These are phyloP conservation scores for Neodiprion pinetum DNA, from an alignment of 1,140 invertebrate species.

Conservation along the genomic window DNA sequence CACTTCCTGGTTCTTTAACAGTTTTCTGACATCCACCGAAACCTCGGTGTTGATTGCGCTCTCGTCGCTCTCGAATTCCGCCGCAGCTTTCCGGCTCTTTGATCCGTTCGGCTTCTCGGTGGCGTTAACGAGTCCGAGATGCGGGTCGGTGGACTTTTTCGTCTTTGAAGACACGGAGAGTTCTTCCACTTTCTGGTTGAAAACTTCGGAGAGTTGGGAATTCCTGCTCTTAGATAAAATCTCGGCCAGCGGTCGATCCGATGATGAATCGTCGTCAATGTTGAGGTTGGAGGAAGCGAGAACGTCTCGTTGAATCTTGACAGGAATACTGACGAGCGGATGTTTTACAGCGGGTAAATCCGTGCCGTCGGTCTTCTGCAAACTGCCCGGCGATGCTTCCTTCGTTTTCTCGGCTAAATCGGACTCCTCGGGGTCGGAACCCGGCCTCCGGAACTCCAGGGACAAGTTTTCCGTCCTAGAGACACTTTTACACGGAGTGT, in stretches of 20 bases:
- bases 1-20: constrained; percentile 42
- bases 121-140: constrained; percentile 31
- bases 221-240: constrained; percentile 10
- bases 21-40: constrained; percentile 43
- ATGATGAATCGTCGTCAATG: neutral
- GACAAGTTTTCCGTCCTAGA: neutral
- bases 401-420: too few species aligned
- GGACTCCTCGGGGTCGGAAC: neutral
- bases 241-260: constrained; percentile 8
- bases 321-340: neutral
- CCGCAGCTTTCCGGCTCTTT: neutral
- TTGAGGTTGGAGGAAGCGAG: neutral
- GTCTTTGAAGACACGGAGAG: neutral
- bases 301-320: neutral
- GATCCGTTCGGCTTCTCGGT: constrained; percentile 28
- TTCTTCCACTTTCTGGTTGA: neutral
- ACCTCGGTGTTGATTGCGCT: constrained; percentile 40
- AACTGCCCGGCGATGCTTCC: neutral
- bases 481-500: neutral
- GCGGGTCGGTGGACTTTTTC: neutral
- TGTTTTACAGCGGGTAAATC: neutral
- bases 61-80: constrained; percentile 47
- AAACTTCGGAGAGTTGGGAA: neutral
- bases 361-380: neutral
- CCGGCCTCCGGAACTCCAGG: neutral